phyloP scores from a whole-genome alignment of 1,140 invertebrate genomes.

The Drosophila arawakana region DNA sequence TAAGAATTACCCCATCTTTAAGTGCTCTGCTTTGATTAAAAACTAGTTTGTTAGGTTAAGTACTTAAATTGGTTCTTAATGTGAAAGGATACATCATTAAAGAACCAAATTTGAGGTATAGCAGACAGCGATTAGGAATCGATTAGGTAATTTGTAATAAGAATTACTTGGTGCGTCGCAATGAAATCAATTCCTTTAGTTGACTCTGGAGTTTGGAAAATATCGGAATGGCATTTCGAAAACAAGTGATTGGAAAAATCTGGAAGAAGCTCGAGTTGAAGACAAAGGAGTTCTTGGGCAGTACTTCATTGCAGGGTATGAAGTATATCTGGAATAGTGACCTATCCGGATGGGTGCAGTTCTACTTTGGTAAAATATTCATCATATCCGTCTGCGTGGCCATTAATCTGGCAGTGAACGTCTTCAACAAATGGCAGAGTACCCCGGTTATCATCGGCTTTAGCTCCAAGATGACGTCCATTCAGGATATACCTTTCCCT shows the following conservation, averaged over 20 bases:
- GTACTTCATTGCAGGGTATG: slow-evolving; percentile 89
- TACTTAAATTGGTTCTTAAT: not conserved
- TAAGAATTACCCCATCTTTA: no score
- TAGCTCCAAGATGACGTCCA: slow-evolving; percentile 87
- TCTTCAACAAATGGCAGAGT: slow-evolving; percentile 89
- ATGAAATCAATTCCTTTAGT: not conserved
- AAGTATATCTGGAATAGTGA: slow-evolving; percentile 89
- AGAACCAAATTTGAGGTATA: not conserved
- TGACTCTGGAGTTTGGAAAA: not conserved
- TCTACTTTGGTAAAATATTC: slow-evolving; percentile 86
- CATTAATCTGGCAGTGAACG: slow-evolving; percentile 88
- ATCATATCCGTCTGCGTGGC: slow-evolving; percentile 87
- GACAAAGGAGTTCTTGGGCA: slow-evolving; percentile 85
- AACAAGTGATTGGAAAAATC: not conserved
- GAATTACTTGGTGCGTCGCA: not conserved
- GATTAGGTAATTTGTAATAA: not conserved
- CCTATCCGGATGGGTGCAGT: slow-evolving; percentile 49
- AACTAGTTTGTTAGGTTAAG: not conserved
- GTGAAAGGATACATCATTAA: not conserved
- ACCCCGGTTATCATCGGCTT: slow-evolving; percentile 90
- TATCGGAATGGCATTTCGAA: slow-evolving; percentile 23
- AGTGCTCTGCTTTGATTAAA: not conserved
- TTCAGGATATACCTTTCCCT: slow-evolving; percentile 90
- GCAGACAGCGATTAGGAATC: not conserved
- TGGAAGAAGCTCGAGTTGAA: slow-evolving; percentile 16